A percentile compares a stretch with the other conserved stretches of the same genome.
phyloP scores from a whole-genome alignment of 2,113 vertebrate species.

The Neolamprologus brichardi region DNA sequence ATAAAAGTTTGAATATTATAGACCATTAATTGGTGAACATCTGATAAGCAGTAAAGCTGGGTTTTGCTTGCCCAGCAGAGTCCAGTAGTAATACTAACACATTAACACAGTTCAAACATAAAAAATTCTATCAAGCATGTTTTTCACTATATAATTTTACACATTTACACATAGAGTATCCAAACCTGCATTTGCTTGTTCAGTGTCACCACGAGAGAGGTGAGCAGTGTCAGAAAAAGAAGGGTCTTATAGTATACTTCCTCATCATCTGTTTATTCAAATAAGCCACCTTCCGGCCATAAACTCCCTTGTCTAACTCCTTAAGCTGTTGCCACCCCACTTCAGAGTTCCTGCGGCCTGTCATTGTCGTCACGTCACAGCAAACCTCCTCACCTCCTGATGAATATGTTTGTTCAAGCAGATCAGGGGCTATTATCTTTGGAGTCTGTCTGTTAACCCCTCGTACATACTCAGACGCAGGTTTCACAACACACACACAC shows the following conservation, averaged over 20 bases:
- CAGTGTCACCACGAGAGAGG: background rate
- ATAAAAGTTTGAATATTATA: background rate
- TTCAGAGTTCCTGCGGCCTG: background rate
- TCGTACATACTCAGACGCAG: conserved; percentile 18
- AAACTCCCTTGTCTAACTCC: conserved; percentile 7
- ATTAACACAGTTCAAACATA: background rate
- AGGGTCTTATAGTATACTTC: background rate
- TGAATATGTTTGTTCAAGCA: conserved; percentile 48
- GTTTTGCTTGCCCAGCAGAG: background rate
- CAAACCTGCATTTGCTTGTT: background rate
- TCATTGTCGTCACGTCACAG: background rate
- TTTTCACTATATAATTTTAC: background rate
- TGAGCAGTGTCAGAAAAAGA: background rate
- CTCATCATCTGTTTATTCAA: background rate
- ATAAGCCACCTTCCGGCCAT: background rate
- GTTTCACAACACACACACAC: conserved; percentile 45
- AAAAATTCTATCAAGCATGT: background rate
- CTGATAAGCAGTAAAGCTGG: background rate
- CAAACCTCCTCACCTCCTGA: conserved; percentile 44
- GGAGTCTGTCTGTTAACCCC: conserved; percentile 39
- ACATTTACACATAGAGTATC: background rate
- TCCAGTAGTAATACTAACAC: background rate
- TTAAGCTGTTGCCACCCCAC: background rate
- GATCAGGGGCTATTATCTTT: conserved; percentile 40
- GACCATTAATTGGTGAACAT: background rate